Percentiles rank a stretch among this genome's conserved stretches.
phyloP scores from a whole-genome alignment of 2,888 invertebrate genomes.

The Acanthosepion pharaonis region DNA sequence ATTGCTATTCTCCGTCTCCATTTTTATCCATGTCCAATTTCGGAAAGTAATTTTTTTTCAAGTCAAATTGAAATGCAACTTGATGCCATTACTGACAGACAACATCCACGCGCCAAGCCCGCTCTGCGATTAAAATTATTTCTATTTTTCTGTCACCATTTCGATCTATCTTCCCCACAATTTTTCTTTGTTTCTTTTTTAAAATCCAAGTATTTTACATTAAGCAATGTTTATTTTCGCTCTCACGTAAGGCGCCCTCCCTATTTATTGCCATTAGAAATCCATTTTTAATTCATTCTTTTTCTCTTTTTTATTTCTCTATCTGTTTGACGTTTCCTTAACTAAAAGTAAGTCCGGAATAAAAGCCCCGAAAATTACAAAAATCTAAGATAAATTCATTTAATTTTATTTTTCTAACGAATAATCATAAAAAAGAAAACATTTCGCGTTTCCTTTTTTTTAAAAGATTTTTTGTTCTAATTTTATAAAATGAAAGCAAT shows the following conservation, averaged over 20 bases:
- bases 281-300: not conserved
- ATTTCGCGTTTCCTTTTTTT: not conserved
- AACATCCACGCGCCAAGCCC: not conserved
- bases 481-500: not conserved
- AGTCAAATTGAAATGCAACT: not conserved
- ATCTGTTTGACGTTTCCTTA: not conserved
- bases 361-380: not conserved
- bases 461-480: not conserved
- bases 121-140: not conserved
- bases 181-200: not conserved
- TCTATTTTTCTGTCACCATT: not conserved
- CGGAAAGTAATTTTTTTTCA: not conserved
- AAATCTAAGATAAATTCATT: not conserved
- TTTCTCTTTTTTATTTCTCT: not conserved
- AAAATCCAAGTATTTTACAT: not conserved
- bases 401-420: not conserved
- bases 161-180: not conserved
- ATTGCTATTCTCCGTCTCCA: not conserved
- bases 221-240: not conserved
- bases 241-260: not conserved
- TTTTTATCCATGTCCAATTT: not conserved
- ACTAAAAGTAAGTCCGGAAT: not conserved
- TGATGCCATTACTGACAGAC: conserved; percentile 6
- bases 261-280: not conserved
- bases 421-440: not conserved